A percentile compares a stretch with the other conserved stretches of the same genome.
Conservation (phyloP, 2,888 invertebrate species). For the Agelastica alni region DNA sequence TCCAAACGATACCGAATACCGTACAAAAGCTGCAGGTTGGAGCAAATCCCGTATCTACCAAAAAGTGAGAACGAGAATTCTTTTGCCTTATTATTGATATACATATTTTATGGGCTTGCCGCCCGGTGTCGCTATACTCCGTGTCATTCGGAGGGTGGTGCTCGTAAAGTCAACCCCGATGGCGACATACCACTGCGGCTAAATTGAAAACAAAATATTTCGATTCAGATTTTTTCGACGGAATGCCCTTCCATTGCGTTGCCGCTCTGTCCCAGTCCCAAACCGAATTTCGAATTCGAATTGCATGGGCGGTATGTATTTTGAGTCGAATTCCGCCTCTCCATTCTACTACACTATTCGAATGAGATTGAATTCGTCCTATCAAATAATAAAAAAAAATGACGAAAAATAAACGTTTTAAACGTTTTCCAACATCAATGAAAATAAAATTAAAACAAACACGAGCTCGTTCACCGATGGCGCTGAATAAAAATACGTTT, state of each 20-base stretch:
- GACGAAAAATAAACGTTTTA: conserved; percentile 40
- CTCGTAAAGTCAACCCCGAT: no score
- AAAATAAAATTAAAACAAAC: conserved; percentile 38
- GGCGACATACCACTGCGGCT: no score
- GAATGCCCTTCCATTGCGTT: background rate
- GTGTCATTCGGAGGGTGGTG: no score
- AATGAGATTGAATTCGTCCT: conserved; percentile 30
- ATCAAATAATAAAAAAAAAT: conserved; percentile 30
- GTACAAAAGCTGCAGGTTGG: no score
- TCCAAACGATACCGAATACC: no score
- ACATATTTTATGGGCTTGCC: no score
- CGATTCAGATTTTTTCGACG: no score
- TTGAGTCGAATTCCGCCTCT: conserved; percentile 1
- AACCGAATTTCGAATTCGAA: conserved; percentile 3
- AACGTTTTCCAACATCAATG: conserved; percentile 52
- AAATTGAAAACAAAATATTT: no score
- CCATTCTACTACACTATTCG: conserved; percentile 10
- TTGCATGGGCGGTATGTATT: background rate
- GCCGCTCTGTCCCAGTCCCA: background rate
- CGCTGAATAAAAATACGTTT: conserved; percentile 18
- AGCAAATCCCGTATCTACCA: no score
- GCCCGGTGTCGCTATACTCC: no score
- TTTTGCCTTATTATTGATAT: no score
- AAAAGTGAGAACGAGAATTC: no score
- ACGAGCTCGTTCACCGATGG: conserved; percentile 16